A percentile compares a stretch with the other conserved stretches of the same genome.
Evolutionary conservation across 2,113 vertebrate species (phyloP).

Genomic region (Emberiza fucata): DNA sequence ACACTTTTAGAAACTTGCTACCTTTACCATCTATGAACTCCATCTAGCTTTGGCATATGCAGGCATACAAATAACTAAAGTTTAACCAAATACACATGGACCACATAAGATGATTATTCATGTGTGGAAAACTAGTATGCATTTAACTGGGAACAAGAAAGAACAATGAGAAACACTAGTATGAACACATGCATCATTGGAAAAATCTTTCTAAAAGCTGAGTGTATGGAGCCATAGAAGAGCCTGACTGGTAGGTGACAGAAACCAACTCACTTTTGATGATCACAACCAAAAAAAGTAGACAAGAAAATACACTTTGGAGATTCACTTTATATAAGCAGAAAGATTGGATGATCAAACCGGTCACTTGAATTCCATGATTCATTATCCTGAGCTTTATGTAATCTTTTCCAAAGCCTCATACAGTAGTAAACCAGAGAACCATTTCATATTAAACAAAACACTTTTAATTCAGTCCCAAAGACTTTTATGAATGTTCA

Average conservation of each 20-base stretch:
- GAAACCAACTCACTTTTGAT: neutral
- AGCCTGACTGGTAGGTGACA: neutral
- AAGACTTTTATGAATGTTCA: neutral
- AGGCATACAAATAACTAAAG: neutral
- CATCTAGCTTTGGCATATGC: neutral
- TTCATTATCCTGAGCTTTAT: neutral
- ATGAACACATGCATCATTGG: rapidly evolving
- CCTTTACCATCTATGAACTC: neutral
- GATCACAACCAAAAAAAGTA: neutral
- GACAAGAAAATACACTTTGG: neutral
- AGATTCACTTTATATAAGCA: neutral
- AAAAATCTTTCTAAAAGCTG: neutral
- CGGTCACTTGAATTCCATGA: neutral
- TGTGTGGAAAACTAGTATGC: neutral
- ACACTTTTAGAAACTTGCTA: neutral
- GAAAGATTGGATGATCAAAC: neutral
- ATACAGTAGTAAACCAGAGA: neutral
- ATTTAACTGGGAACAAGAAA: neutral
- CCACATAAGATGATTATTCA: neutral
- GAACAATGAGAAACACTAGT: neutral
- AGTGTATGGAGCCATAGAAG: neutral
- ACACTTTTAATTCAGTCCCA: neutral
- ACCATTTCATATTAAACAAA: neutral
- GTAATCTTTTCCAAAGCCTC: neutral
- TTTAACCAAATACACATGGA: neutral